Conservation (phyloP, 2,113 vertebrate genomes). For the Oxyruncus cristatus region DNA sequence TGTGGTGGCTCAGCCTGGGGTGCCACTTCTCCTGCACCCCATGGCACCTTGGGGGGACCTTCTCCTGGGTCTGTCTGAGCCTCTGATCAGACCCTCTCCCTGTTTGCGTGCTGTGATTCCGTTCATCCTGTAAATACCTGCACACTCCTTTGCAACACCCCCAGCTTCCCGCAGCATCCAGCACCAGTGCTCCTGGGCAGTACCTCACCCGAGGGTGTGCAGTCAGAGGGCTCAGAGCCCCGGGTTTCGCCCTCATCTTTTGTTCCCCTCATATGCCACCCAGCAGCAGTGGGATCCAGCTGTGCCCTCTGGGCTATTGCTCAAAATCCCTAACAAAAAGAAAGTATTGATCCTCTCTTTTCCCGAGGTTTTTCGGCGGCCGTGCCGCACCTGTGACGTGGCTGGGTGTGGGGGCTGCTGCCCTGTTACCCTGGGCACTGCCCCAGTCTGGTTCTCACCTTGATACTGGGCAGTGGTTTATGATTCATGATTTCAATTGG, state of each 20-base stretch:
- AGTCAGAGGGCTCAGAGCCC: neutral
- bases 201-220: fast-evolving
- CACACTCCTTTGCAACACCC: fast-evolving
- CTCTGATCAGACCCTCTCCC: neutral
- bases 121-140: fast-evolving
- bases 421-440: fast-evolving
- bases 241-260: neutral
- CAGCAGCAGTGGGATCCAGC: neutral
- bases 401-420: neutral
- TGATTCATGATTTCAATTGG: neutral
- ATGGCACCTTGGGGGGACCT: fast-evolving
- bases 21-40: neutral
- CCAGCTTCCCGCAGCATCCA: neutral
- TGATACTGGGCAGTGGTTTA: neutral
- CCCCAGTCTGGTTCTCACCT: neutral
- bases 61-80: neutral
- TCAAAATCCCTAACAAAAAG: neutral
- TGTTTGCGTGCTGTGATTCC: neutral
- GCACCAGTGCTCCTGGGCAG: neutral
- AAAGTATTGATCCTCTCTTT: neutral
- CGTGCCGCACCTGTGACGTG: fast-evolving
- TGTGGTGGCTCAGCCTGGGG: fast-evolving
- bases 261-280: neutral
- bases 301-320: neutral
- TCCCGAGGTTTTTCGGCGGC: fast-evolving